Evolutionary conservation across 1,140 invertebrate genomes (phyloP), one percentile per base, ranked within the genome.

Genomic region (Pogonognathellus flavescens): DNA sequence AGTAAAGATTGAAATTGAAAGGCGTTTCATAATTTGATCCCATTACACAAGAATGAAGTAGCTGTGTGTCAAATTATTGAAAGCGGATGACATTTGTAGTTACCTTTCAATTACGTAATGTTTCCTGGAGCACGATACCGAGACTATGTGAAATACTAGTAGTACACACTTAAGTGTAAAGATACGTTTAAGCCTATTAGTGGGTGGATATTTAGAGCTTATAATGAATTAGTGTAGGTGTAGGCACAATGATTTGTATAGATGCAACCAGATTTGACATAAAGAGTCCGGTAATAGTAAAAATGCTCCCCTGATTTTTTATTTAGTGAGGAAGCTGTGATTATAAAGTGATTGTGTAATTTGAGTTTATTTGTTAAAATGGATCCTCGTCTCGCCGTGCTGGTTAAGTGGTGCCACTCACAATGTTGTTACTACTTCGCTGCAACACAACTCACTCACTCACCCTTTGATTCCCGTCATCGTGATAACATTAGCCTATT

Each of bases 21-120:
- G 31, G 62, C 62, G 41, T 76, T 76, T 76, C 41, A 49, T 49
- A 76, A 76, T 76, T 76, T 76, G 70, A 76, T 76, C 70, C 70
- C 70, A 76, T 76, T 76, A 76, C 62, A 66, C 13, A 25, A 66
- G 22, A 66, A 66, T 66, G 62, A 25, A 25, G 20, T 25, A 66
- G 25, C 25, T 66, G 62, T 66, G 20, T 25, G 10, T 25, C 7
- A 25, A 66, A 66, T 66, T 66, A 66, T 60, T 60, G 59, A 60
- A 60, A 60, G 59, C 59, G 59, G 59, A 20, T 66, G 62, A 66
- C 62, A 66, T 66, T 66, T 66, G 31, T 66, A 66, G 22, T 66
- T 31, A 10, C 11, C 53, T 55, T 55, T 55, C 53, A 20, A 66
- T 66, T 55, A 55, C 31, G 53, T 66, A 25, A 31, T 66, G 18